Percentiles rank a stretch among this genome's conserved stretches.
Evolutionary conservation across 2,113 vertebrate genomes (phyloP).

Genomic region (Alligator sinensis): DNA sequence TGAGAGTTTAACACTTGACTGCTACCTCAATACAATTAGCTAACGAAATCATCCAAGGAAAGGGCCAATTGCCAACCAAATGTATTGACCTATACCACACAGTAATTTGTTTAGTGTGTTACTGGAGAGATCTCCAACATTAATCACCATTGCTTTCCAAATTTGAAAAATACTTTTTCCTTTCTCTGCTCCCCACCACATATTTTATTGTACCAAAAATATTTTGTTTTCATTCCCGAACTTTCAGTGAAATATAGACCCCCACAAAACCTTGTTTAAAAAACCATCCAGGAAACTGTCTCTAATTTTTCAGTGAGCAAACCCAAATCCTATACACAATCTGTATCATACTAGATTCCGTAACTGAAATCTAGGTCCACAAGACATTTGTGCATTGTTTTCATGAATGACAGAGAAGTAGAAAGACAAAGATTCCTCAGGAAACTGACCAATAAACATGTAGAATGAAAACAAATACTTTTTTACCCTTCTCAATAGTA

Average conservation of each 20-base stretch:
- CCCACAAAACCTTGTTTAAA: not conserved
- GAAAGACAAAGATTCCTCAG: not conserved
- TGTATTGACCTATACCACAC: not conserved
- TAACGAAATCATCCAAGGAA: not conserved
- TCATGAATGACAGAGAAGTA: not conserved
- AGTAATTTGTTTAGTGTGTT: not conserved
- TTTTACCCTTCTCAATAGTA: not conserved
- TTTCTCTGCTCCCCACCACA: not conserved
- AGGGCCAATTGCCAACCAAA: not conserved
- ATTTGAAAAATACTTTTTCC: not conserved
- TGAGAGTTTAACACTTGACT: slow-evolving; percentile 34
- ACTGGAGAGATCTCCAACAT: not conserved
- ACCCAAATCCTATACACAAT: not conserved
- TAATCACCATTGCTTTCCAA: not conserved
- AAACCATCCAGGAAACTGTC: not conserved
- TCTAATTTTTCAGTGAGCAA: not conserved
- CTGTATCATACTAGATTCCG: not conserved
- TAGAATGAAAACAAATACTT: not conserved
- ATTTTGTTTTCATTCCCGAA: not conserved
- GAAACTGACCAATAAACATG: not conserved
- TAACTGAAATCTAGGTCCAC: not conserved
- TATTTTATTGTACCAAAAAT: not conserved
- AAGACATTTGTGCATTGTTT: not conserved
- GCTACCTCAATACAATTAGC: not conserved
- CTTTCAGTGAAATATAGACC: not conserved